Evolutionary conservation across 1,140 invertebrate genomes (phyloP), one percentile per base, ranked within the genome.

Genomic region (Apis laboriosa): DNA sequence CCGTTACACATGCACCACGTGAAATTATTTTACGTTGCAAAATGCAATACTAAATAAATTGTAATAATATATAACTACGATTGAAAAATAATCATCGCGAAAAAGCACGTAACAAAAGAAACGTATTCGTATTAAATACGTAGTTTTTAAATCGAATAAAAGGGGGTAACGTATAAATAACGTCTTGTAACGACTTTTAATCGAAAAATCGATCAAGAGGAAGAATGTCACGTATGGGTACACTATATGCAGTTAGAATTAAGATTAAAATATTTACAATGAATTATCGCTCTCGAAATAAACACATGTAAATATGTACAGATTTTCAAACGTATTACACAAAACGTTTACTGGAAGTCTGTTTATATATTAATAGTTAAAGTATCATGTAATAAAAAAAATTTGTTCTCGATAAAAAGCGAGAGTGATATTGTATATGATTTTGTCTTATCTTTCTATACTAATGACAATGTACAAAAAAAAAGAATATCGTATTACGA

Each of bases 221-320:
- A 84, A 84, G 80, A 76, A 55, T 78, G 79, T 77, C 77, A 78
- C 60, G 63, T 89, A 88, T 82, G 87, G 78, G 81, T 89, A 88
- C 72, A 88, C 55, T 77, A 85, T 53, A 71, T 43, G 34, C 60
- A 86, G 77, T 75, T 85, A 84, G 80, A 49, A 51, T 77, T 80
- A 83, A 60, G 67, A 68, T 61, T 64, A 72, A 82, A 63, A 75
- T 60, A 87, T 67, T 86, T 72, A 49, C 72, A 84, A 84, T 58
- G 68, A 58, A 66, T 77, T 83, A 74, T 85, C 80, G 78, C 77
- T 64, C 73, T 89, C 72, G 84, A 78, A 73, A 83, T 11, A 87
- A 80, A 78, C 49, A 84, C 63, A 74, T 91, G 90, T 91, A 91
- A 90, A 91, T 91, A 91, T 91, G 90, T 91, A 91, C 90, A 91